Evolutionary conservation across 2,888 invertebrate genomes (phyloP).

Genomic region (Rotaria magnacalcarata): DNA sequence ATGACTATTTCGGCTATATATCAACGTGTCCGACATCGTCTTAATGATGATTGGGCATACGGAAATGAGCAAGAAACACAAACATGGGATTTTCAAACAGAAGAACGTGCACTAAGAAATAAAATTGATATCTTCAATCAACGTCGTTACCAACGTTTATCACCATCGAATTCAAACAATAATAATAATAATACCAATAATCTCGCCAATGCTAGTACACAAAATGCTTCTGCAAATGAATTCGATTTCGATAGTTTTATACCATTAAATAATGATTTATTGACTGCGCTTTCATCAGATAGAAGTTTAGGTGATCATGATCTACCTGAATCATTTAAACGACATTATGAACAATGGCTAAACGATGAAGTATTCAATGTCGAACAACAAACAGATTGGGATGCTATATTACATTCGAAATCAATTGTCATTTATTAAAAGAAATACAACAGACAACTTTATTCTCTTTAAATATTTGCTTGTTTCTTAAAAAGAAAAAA

Average conservation of each 20-base stretch:
- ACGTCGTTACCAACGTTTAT: conserved; percentile 32
- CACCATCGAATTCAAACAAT: background rate
- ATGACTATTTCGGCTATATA: conserved; percentile 98
- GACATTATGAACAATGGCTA: conserved; percentile 45
- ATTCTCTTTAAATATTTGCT: background rate
- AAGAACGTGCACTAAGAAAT: conserved; percentile 42
- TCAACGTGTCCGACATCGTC: conserved; percentile 81
- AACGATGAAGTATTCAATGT: conserved; percentile 42
- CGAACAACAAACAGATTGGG: conserved; percentile 32
- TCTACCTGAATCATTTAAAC: conserved; percentile 40
- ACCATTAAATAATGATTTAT: conserved; percentile 21
- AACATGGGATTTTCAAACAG: conserved; percentile 46
- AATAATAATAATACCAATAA: background rate
- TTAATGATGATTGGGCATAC: conserved; percentile 99
- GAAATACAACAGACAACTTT: background rate
- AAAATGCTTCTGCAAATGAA: conserved; percentile 10
- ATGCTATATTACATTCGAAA: conserved; percentile 4
- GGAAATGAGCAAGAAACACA: conserved; percentile 68
- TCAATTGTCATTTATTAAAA: conserved; percentile 20
- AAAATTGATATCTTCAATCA: conserved; percentile 42
- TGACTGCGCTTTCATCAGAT: conserved; percentile 27
- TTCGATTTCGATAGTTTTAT: conserved; percentile 12
- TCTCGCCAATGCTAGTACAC: background rate
- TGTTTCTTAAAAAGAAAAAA: background rate
- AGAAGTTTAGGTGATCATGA: conserved; percentile 31